Base-by-base conservation (phyloP, 2,113 vertebrate genomes). In the Mobula hypostoma region DNA sequence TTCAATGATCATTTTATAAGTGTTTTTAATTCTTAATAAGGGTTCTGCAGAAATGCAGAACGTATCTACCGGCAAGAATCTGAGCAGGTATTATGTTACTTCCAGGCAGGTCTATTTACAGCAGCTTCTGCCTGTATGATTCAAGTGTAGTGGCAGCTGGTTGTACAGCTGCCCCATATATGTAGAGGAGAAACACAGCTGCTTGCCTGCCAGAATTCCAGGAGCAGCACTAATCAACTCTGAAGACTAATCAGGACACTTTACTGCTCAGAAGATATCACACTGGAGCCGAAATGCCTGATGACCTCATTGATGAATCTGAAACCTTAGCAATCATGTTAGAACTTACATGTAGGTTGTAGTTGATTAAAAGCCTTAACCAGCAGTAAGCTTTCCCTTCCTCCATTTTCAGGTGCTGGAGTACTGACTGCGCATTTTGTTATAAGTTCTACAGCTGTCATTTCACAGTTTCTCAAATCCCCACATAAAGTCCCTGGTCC, bases 71-170 rank as follows among this genome's bases (percentile, higher is more conserved):
- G 96, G 96, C 68, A 96, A 97, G 97, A 98, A 97, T 96, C 97
- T 96, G 97, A 98, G 97, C 96, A 96, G 95, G 97, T 97, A 97
- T 98, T 97, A 96, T 97, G 97, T 98, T 98, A 98, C 98, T 96
- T 96, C 27, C 97, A 95, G 95, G 95, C 95, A 96, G 94, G 97
- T 98, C 98, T 98, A 99, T 98, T 99, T 99, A 96, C 97, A 97
- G 98, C 97, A 95, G 96, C 97, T 96, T 96, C 96, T 97, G 98
- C 97, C 96, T 74, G 95, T 97, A 96, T 97, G 98, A 98, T 97
- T 98, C 97, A 97, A 97, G 96, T 96, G 96, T 96, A 97, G 96
- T 96, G 98, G 98, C 98, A 99, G 98, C 98, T 99, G 98, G 98
- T 96, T 97, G 96, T 96, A 97, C 98, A 99, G 98, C 98, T 99